Percentiles rank a stretch among this genome's conserved stretches.
Conservation (phyloP, 2,113 vertebrate species). For the Oriolus oriolus region DNA sequence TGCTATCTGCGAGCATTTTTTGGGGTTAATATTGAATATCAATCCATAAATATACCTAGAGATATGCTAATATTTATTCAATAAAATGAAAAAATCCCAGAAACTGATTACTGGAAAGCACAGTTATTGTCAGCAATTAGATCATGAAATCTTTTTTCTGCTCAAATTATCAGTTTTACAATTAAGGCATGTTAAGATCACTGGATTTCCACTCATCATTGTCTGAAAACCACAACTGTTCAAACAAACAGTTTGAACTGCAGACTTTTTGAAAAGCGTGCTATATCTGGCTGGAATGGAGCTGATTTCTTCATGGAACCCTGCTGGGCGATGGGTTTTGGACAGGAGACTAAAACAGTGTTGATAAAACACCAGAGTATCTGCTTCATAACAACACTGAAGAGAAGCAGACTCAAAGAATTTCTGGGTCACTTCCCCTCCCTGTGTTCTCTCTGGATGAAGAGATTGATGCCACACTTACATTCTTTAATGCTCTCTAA, state of each 20-base stretch:
- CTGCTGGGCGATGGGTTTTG: neutral
- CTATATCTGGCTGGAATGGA: neutral
- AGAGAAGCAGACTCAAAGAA: neutral
- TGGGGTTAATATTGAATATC: neutral
- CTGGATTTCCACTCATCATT: neutral
- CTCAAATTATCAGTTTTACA: neutral
- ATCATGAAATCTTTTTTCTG: neutral
- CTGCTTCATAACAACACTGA: neutral
- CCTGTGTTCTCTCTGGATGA: neutral
- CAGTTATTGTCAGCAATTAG: neutral
- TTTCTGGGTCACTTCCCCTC: neutral
- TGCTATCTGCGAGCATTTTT: neutral
- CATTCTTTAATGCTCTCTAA: neutral
- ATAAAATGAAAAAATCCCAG: neutral
- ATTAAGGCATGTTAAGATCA: neutral
- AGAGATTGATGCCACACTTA: neutral
- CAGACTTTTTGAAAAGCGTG: neutral
- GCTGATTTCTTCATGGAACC: neutral
- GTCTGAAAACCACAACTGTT: neutral
- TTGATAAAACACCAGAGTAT: neutral
- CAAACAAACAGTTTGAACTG: neutral
- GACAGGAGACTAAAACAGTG: neutral
- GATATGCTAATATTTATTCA: neutral
- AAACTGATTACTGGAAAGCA: neutral
- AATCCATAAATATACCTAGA: neutral